Evolutionary conservation across 1,140 invertebrate species (phyloP).

Genomic region (Teleopsis dalmanni): DNA sequence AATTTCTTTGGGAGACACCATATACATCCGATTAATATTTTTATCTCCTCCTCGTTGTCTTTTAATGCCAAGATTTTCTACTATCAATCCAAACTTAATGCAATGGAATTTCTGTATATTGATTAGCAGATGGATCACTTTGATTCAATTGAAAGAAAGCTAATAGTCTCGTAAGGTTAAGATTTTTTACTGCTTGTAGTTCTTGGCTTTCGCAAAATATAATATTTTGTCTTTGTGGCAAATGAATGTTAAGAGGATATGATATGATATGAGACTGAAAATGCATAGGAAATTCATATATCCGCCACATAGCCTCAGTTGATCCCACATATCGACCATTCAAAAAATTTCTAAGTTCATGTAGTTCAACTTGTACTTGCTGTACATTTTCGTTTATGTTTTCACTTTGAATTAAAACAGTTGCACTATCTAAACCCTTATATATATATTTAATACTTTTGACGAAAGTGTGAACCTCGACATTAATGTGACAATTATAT

Average conservation of each 20-base stretch:
- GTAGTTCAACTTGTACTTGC: not conserved
- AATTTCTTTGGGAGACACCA: not conserved
- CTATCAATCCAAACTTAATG: not conserved
- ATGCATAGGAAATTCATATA: conserved; percentile 18
- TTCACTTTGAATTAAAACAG: not conserved
- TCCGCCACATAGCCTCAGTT: conserved; percentile 29
- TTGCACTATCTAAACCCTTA: not conserved
- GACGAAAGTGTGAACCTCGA: conserved; percentile 17
- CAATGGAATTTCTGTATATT: not conserved
- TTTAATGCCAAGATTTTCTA: not conserved
- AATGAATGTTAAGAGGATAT: not conserved
- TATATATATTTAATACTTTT: conserved; percentile 7
- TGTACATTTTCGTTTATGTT: not conserved
- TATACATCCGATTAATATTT: not conserved
- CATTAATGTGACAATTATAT: not conserved
- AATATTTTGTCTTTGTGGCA: not conserved
- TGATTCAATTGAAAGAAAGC: not conserved
- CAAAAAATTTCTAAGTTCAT: conserved; percentile 7
- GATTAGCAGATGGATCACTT: not conserved
- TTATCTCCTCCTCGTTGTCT: not conserved
- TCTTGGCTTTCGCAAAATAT: not conserved
- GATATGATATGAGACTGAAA: not conserved
- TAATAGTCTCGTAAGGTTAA: not conserved
- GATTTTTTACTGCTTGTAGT: not conserved
- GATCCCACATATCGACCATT: conserved; percentile 25